Percentiles rank a stretch among this genome's conserved stretches.
phyloP scores from a whole-genome alignment of 2,888 invertebrate genomes.

The Lithophane ornitopus region DNA sequence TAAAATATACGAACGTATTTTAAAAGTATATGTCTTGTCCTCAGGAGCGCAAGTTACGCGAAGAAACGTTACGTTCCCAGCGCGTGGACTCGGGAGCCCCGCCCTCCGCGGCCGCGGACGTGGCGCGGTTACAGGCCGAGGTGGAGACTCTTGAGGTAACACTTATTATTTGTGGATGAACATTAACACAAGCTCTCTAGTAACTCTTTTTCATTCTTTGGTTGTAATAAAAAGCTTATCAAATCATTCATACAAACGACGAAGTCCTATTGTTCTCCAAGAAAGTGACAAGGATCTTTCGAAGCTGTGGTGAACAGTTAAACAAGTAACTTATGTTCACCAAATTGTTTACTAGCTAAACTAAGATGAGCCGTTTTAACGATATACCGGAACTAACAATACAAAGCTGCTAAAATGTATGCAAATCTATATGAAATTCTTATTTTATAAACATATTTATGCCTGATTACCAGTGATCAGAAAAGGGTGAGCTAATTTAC shows the following conservation, averaged over 20 bases:
- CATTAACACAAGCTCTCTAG: neutral
- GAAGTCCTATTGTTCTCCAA: neutral
- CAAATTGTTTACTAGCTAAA: neutral
- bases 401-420: neutral
- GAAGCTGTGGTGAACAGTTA: neutral
- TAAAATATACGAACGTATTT: too few relatives aligned
- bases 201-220: neutral
- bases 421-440: neutral
- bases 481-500: too few relatives aligned
- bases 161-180: neutral
- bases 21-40: too few relatives aligned
- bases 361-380: neutral
- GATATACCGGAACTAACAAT: neutral
- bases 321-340: too few relatives aligned
- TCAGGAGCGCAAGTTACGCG: conserved; percentile 80
- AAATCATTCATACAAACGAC: neutral
- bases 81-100: conserved; percentile 71
- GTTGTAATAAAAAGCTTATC: neutral
- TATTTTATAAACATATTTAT: too few relatives aligned
- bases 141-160: conserved; percentile 93
- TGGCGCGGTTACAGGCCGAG: conserved; percentile 94
- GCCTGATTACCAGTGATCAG: too few relatives aligned
- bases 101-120: conserved; percentile 87
- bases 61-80: conserved; percentile 77
- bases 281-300: neutral